phyloP scores from a whole-genome alignment of 2,797 vertebrate species.

The Propithecus deckenii region DNA sequence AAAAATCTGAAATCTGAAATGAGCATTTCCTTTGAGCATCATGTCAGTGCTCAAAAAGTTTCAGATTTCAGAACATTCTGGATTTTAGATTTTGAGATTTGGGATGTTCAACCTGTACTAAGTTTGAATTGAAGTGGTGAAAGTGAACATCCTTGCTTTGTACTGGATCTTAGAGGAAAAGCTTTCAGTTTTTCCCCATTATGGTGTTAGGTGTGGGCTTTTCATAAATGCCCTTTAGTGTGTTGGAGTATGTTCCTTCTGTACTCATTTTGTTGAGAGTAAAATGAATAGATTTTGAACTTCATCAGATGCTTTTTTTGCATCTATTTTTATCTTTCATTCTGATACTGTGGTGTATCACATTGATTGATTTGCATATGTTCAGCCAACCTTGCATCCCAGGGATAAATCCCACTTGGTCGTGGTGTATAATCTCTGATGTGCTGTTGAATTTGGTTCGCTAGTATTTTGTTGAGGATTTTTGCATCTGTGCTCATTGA shows the following conservation, averaged over 20 bases:
- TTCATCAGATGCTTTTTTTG: background rate
- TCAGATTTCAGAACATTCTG: background rate
- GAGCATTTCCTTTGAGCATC: background rate
- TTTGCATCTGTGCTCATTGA: background rate
- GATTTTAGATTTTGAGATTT: background rate
- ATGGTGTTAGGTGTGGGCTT: background rate
- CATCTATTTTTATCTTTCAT: background rate
- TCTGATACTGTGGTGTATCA: background rate
- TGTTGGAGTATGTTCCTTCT: background rate
- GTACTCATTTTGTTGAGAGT: background rate
- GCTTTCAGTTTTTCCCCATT: background rate
- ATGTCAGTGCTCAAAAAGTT: background rate
- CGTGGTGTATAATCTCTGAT: background rate
- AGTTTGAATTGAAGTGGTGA: background rate
- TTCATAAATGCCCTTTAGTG: background rate
- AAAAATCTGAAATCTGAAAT: background rate
- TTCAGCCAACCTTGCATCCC: background rate
- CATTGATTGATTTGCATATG: background rate
- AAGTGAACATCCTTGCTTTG: background rate
- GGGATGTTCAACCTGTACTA: background rate
- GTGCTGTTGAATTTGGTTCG: background rate
- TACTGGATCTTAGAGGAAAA: too few species aligned
- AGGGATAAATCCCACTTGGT: background rate
- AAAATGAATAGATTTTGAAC: background rate
- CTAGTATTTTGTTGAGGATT: background rate